phyloP scores from a whole-genome alignment of 2,113 vertebrate genomes.

The Sterna hirundo region DNA sequence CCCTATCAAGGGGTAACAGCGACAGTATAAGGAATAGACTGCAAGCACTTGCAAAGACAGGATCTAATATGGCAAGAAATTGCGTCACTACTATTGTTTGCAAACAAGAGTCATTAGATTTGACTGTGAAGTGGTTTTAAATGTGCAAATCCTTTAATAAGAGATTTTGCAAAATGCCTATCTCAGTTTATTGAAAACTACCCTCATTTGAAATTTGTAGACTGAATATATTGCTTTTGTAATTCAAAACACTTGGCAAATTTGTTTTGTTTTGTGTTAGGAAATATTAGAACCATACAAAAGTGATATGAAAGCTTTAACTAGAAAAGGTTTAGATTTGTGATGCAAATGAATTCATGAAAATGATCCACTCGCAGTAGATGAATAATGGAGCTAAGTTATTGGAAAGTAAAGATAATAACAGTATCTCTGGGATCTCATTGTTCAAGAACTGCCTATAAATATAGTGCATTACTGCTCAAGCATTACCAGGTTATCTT shows the following conservation, averaged over 20 bases:
- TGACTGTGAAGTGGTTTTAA: not conserved
- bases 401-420: not conserved
- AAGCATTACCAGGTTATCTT: not conserved
- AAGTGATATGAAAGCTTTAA: conserved; percentile 1
- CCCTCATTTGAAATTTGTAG: not conserved
- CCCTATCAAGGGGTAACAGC: not conserved
- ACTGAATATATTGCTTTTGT: not conserved
- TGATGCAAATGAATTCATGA: conserved; percentile 3
- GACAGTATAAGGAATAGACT: not conserved
- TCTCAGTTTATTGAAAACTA: not conserved
- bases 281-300: not conserved
- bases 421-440: not conserved
- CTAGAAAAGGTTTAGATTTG: not conserved
- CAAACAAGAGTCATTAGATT: not conserved
- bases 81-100: not conserved
- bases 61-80: not conserved
- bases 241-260: not conserved
- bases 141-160: not conserved
- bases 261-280: conserved; percentile 2
- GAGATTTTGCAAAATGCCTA: not conserved
- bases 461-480: not conserved
- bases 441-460: not conserved
- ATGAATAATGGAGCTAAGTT: conserved; percentile 1
- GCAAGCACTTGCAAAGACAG: not conserved
- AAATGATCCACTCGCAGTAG: not conserved